Evolutionary conservation across 23 tunicate genomes (phyloP).

Genomic region (Trididemnum miniatum): DNA sequence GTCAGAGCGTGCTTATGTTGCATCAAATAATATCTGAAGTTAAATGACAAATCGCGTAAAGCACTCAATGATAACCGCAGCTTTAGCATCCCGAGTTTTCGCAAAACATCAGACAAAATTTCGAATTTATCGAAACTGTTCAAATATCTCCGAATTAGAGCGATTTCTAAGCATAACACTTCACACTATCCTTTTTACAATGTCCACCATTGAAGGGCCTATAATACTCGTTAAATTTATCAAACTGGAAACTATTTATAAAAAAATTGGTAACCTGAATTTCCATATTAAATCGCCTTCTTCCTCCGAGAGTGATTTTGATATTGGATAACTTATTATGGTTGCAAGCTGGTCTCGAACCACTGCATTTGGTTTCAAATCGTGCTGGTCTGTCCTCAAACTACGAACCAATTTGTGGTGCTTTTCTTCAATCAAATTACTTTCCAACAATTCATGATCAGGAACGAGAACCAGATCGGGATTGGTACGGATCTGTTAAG

Average conservation of each 20-base stretch:
- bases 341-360: constrained; percentile 73
- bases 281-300: constrained; percentile 91
- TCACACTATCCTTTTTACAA: too few relatives aligned
- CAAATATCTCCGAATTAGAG: too few relatives aligned
- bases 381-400: constrained; percentile 68
- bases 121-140: too few relatives aligned
- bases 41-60: too few relatives aligned
- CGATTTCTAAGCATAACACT: too few relatives aligned
- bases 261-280: constrained; percentile 62
- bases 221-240: too few relatives aligned
- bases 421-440: constrained; percentile 91
- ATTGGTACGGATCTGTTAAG: constrained; percentile 58
- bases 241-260: too few relatives aligned
- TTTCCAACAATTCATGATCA: constrained; percentile 71
- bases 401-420: constrained; percentile 84
- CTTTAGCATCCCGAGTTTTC: too few relatives aligned
- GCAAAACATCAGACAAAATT: too few relatives aligned
- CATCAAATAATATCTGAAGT: constrained; percentile 58
- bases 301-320: constrained; percentile 76
- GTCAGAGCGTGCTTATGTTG: constrained; percentile 88
- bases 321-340: constrained; percentile 74
- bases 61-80: too few relatives aligned
- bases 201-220: too few relatives aligned
- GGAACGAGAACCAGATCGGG: constrained; percentile 80
- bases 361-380: constrained; percentile 91